These are phyloP conservation scores for Protodeltote pygarga DNA, from an alignment of 2,888 invertebrate genomes.

Conservation along the genomic window DNA sequence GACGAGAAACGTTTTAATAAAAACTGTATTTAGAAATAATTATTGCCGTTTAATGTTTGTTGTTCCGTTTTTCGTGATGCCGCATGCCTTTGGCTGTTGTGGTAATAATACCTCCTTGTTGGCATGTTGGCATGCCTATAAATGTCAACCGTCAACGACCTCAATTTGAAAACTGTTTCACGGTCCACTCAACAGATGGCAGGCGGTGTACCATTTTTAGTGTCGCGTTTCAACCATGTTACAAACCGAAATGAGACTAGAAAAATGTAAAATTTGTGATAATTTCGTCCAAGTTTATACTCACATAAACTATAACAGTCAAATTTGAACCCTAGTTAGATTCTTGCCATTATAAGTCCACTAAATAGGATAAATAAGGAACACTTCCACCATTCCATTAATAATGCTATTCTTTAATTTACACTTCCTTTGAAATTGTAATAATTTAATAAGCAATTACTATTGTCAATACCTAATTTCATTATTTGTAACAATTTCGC, in stretches of 20 bases:
- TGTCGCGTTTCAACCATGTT: conserved; percentile 14
- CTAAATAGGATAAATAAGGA: conserved; percentile 7
- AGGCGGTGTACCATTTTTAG: conserved; percentile 20
- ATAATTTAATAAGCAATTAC: conserved; percentile 14
- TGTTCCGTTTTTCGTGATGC: conserved; percentile 22
- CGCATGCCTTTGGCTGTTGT: conserved; percentile 23
- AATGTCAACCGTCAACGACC: conserved; percentile 46
- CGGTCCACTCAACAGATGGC: conserved; percentile 38
- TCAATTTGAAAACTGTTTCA: conserved; percentile 23
- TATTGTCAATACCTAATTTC: conserved; percentile 10
- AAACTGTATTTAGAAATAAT: conserved; percentile 6
- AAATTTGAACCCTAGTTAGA: conserved; percentile 12
- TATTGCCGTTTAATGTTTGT: conserved; percentile 2
- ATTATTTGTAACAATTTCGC: conserved; percentile 2
- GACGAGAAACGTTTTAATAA: background rate
- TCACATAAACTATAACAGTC: conserved; percentile 22
- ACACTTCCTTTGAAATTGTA: conserved; percentile 16
- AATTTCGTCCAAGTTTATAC: conserved; percentile 20
- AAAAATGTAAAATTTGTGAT: no score
- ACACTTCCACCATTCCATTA: conserved; percentile 15
- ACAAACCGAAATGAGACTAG: no score
- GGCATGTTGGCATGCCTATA: conserved; percentile 29
- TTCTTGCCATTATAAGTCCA: conserved; percentile 13
- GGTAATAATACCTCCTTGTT: conserved; percentile 34
- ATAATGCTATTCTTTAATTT: conserved; percentile 17